Base-by-base conservation (phyloP, 2,888 invertebrate genomes). In the Dolichomitus sp. region DNA sequence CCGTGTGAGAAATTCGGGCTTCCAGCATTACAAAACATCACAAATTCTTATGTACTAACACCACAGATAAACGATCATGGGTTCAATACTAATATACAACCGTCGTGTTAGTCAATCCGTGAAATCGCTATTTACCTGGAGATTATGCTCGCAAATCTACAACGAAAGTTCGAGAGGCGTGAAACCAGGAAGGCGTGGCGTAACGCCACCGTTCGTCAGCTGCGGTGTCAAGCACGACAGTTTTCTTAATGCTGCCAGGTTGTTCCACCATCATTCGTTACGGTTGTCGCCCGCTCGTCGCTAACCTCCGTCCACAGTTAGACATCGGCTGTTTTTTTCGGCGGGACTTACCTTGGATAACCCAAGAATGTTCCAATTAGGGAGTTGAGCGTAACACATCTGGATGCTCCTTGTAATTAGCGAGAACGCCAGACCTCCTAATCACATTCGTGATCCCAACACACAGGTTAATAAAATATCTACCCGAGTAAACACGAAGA, bases 51-150 rank as follows among this genome's bases (percentile, higher is more conserved):
- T 57, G 3, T 1, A 3, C 17, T 1, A 4, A 6, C 57, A 30
- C 27, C 12, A 57, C 14, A 27, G 23, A 27, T 17, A 9, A 37
- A 17, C 30, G 4, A 40, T 17, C 17, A 40, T 33, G 23, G 5
- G 14, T 61, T 61, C 61, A 33, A 37, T 61, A 61, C 40, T 12
- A 40, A 42, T 42, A 11, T 19, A 70, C 75, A 88, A 84, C 87
- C 72, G 81, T 84, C 79, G 79, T 81, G 77, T 76, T 87, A 86
- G 87, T 80, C 88, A 86, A 89, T 80, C 91, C 91, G 89, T 91
- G 89, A 92, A 93, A 92, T 93, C 89, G 87, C 88, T 89, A 91
- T 92, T 92, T 91, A 87, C 86, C 87, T 87, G 90, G 88, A 89
- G 91, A 92, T 92, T 91, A 91, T 89, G 84, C 88, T 80, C 84